Evolutionary conservation across 30 jellyfish, hydroid and myxozoan species (phyloP).

Genomic region (Aurelia aurita complex sp. Pacific): DNA sequence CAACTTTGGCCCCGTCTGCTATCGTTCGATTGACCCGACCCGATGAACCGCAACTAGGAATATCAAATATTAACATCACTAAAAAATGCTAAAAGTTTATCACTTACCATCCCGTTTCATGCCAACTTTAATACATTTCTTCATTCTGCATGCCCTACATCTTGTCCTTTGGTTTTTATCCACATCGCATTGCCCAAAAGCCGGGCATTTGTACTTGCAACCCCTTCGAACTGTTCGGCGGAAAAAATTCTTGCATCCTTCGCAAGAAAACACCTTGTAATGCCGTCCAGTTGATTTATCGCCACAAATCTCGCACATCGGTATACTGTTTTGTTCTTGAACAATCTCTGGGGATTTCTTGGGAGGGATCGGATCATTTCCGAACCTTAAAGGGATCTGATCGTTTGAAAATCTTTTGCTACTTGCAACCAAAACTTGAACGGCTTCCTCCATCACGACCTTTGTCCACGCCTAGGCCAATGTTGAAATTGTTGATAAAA

Average conservation of each 20-base stretch:
- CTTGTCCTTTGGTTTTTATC: constrained; percentile 95
- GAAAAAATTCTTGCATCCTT: constrained; percentile 97
- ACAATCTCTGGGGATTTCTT: constrained; percentile 41
- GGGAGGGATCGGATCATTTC: not conserved
- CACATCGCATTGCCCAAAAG: constrained; percentile 95
- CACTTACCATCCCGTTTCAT: constrained; percentile 94
- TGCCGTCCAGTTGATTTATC: constrained; percentile 96
- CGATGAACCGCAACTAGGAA: not conserved
- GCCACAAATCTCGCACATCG: constrained; percentile 83
- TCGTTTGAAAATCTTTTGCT: constrained; percentile 55
- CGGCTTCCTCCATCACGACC: constrained; percentile 80
- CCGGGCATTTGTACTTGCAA: constrained; percentile 91
- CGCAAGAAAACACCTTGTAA: constrained; percentile 94
- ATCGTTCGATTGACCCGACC: constrained; percentile 34
- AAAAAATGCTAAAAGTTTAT: not conserved
- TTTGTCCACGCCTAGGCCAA: constrained; percentile 57
- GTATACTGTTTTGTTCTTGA: constrained; percentile 44
- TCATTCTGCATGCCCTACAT: constrained; percentile 95
- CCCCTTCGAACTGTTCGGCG: constrained; percentile 94
- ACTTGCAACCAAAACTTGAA: constrained; percentile 59
- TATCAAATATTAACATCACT: not conserved
- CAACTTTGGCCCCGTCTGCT: constrained; percentile 29
- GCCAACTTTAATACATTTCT: constrained; percentile 89
- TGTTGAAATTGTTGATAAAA: not conserved
- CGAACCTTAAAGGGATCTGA: constrained; percentile 6